Conservation (phyloP, 2,888 invertebrate species). For the Crematogaster levior region DNA sequence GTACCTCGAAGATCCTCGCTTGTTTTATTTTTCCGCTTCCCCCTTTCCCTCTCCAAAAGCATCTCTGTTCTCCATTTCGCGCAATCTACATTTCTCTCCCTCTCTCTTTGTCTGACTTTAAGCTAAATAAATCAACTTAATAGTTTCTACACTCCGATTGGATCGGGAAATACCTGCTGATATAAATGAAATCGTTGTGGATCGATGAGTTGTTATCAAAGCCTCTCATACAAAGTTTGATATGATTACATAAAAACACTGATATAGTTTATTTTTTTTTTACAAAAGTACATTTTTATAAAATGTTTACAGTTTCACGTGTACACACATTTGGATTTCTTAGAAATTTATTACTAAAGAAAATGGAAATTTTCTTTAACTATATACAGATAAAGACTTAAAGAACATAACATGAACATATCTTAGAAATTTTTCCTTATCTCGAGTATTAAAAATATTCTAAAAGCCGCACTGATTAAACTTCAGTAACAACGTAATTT, state of each 20-base stretch:
- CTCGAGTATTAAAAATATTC: not conserved
- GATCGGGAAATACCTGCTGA: not conserved
- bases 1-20: slow-evolving; percentile 62
- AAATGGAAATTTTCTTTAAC: not conserved
- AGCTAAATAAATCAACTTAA: slow-evolving; percentile 15
- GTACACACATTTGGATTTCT: not conserved
- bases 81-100: not conserved
- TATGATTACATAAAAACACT: not conserved
- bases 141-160: not conserved
- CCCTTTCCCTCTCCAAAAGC: not conserved
- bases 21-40: slow-evolving; percentile 15
- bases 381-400: not conserved
- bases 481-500: not conserved
- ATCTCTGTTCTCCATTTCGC: slow-evolving; percentile 7
- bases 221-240: not conserved
- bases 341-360: not conserved
- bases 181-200: slow-evolving; percentile 8
- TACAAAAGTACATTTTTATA: not conserved
- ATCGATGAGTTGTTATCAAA: too few relatives aligned
- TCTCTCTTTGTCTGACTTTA: not conserved
- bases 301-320: not conserved
- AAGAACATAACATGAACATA: not conserved
- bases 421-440: too few relatives aligned
- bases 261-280: not conserved
- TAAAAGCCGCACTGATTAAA: not conserved